phyloP scores from a whole-genome alignment of 92 coral and sea anemone genomes.

The Virgularia gustaviana region DNA sequence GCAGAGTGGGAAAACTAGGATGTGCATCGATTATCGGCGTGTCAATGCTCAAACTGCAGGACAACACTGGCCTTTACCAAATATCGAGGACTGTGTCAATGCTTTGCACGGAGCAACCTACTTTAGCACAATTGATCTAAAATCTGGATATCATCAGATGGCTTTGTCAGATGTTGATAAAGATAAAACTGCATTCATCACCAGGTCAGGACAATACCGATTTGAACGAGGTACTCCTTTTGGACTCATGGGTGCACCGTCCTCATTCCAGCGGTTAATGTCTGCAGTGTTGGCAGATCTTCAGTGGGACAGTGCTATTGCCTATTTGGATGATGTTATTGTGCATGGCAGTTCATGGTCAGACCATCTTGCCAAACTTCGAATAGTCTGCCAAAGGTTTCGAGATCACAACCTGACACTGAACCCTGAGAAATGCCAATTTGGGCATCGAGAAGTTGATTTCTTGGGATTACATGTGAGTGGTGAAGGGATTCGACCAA shows the following conservation, averaged over 20 bases:
- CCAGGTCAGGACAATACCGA: conserved; percentile 30
- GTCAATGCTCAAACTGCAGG: conserved; percentile 22
- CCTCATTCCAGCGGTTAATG: conserved; percentile 34
- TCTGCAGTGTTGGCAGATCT: conserved; percentile 17
- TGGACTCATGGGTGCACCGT: conserved; percentile 40
- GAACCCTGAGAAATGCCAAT: background rate
- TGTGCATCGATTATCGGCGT: conserved; percentile 9
- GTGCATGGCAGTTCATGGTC: background rate
- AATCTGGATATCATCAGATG: conserved; percentile 11
- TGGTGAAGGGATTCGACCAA: background rate
- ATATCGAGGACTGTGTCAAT: conserved; percentile 13
- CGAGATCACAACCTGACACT: background rate
- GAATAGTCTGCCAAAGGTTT: background rate
- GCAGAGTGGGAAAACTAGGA: conserved; percentile 4
- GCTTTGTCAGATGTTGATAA: background rate
- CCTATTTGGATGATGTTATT: conserved; percentile 5
- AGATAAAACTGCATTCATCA: conserved; percentile 18
- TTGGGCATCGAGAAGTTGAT: background rate
- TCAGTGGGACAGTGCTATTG: conserved; percentile 12
- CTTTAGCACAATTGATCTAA: background rate
- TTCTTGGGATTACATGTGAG: background rate
- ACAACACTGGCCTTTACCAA: conserved; percentile 11
- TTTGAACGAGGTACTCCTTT: conserved; percentile 37
- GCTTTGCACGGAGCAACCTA: conserved; percentile 3
- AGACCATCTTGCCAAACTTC: background rate